A percentile compares a stretch with the other conserved stretches of the same genome.
Conservation (phyloP, 92 coral and sea anemone genomes). For the Heliopora coerulea region DNA sequence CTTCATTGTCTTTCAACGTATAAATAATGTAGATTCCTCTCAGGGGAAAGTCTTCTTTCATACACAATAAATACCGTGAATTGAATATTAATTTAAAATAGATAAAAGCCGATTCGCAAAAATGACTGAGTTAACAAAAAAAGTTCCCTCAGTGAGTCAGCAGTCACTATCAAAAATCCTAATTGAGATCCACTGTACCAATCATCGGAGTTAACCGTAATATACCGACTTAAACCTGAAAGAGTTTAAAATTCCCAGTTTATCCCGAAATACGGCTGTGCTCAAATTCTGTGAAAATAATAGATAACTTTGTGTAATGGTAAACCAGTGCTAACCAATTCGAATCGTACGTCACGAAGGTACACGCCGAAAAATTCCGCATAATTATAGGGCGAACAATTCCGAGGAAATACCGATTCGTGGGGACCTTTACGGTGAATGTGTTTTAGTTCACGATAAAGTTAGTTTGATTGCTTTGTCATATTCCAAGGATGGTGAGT, state of each 20-base stretch:
- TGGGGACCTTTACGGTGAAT: neutral
- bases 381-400: no score
- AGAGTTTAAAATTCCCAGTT: no score
- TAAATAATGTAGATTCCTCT: neutral
- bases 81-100: neutral
- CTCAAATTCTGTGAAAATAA: no score
- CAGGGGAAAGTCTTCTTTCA: neutral
- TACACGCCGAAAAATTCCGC: no score
- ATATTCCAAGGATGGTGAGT: constrained; percentile 37
- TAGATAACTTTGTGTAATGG: no score
- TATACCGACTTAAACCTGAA: neutral
- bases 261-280: no score
- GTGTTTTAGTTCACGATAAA: neutral
- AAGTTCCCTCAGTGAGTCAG: neutral
- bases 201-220: no score
- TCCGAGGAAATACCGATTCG: neutral
- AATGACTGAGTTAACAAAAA: no score
- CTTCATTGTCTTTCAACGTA: constrained; percentile 49
- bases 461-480: neutral
- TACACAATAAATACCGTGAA: neutral
- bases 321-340: no score
- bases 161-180: neutral
- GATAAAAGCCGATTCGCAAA: no score
- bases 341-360: no score
- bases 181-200: neutral